Conservation (phyloP, 2,888 invertebrate species). For the Daptonema setosum region DNA sequence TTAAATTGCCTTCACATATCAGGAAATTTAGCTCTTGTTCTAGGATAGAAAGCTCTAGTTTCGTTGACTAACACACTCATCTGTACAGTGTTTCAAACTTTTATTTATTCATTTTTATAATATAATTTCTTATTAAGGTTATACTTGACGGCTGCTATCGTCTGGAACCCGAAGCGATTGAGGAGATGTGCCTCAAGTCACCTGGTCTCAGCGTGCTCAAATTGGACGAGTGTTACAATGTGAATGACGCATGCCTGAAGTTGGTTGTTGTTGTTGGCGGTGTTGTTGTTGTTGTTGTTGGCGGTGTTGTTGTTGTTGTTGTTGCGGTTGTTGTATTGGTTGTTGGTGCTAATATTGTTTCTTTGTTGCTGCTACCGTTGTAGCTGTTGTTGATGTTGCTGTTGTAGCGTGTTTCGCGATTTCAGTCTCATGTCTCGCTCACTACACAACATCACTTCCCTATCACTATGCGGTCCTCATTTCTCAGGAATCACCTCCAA, state of each 20-base stretch:
- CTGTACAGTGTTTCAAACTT: too few relatives aligned
- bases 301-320: background rate
- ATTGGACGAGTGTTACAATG: slow-evolving; percentile 11
- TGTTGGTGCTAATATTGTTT: too few relatives aligned
- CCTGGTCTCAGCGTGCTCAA: slow-evolving; percentile 15
- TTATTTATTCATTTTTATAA: background rate
- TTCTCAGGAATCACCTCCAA: background rate
- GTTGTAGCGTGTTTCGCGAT: too few relatives aligned
- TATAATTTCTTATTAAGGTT: slow-evolving; percentile 9
- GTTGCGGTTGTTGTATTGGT: background rate
- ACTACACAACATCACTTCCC: background rate
- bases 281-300: background rate
- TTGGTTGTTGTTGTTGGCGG: background rate
- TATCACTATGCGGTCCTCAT: background rate
- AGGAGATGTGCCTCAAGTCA: slow-evolving; percentile 22
- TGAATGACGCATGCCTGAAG: background rate
- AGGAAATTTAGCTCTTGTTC: too few relatives aligned
- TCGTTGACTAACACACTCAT: too few relatives aligned
- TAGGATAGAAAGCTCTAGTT: too few relatives aligned
- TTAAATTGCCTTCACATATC: too few relatives aligned
- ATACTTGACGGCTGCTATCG: slow-evolving; percentile 20
- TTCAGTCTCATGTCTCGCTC: background rate
- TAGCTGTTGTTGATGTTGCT: background rate
- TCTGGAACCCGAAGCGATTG: slow-evolving; percentile 20
- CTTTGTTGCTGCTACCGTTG: too few relatives aligned